A percentile compares a stretch with the other conserved stretches of the same genome.
These are phyloP conservation scores for Drosophila borealis DNA, from an alignment of 2,888 invertebrate genomes.

Conservation along the genomic window DNA sequence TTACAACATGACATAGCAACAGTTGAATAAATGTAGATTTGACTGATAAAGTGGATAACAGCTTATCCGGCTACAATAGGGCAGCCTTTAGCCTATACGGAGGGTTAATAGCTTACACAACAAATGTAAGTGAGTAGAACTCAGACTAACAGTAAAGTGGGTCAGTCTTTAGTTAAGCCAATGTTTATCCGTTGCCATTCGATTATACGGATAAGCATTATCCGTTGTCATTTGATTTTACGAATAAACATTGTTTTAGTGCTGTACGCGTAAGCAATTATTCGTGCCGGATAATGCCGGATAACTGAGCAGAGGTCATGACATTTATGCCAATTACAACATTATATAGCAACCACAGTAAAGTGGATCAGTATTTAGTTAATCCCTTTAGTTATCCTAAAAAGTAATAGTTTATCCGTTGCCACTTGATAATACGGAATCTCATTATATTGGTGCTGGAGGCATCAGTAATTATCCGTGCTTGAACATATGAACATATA, in stretches of 20 bases:
- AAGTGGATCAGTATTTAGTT: too few relatives aligned
- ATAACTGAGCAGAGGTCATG: slow-evolving; percentile 36
- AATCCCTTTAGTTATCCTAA: too few relatives aligned
- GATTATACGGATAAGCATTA: too few relatives aligned
- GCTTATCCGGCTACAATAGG: slow-evolving; percentile 3
- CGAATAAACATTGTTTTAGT: neutral
- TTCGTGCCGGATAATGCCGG: slow-evolving; percentile 24
- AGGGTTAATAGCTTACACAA: neutral
- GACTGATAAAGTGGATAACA: neutral
- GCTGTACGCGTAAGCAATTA: neutral
- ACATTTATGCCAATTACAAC: slow-evolving; percentile 31
- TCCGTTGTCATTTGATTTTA: neutral
- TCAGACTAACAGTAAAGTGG: too few relatives aligned
- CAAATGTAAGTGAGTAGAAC: too few relatives aligned
- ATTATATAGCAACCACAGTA: slow-evolving; percentile 10
- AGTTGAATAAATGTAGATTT: slow-evolving; percentile 9
- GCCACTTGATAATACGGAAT: neutral
- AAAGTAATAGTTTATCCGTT: neutral
- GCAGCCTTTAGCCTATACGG: neutral
- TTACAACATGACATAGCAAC: slow-evolving; percentile 27
- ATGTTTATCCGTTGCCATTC: too few relatives aligned
- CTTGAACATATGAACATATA: too few relatives aligned
- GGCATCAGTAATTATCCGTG: neutral
- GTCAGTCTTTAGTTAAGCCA: too few relatives aligned
- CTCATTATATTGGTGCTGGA: too few relatives aligned